Base-by-base conservation (phyloP, 2,113 vertebrate species). In the Thomomys bottae region DNA sequence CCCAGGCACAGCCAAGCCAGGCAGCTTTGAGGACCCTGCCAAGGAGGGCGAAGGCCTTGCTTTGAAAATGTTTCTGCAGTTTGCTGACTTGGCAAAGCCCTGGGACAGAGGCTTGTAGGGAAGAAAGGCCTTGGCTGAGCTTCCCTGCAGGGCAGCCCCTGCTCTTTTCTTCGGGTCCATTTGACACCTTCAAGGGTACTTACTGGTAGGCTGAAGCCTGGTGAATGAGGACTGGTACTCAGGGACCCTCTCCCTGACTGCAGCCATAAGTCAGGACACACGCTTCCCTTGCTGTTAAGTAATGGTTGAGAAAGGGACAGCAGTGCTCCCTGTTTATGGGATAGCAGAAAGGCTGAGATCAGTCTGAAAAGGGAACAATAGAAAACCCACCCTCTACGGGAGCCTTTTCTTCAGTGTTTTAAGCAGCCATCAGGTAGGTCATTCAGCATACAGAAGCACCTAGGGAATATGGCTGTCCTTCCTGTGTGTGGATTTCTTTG, bases 1-100 rank as follows among this genome's bases (percentile, higher is more conserved):
- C 94, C 93, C 92, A 14, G 90, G 96, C 86, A 3, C 86, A 66
- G 88, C 23, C 10, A 82, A 94, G 80, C 1, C 5, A 95, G 88
- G 70, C 88, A 0, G 92, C 95, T 96, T 93, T 94, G 95, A 95
- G 96, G 94, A 91, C 81, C 68, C 90, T 93, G 96, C 96, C 96
- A 95, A 96, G 75, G 84, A 93, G 93, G 96, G 92, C 68, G 63
- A 95, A 95, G 93, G 93, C 90, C 89, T 84, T 1, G 81, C 94
- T 96, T 93, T 95, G 95, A 94, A 95, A 96, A 81, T 0, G 61
- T 57, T 84, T 71, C 95, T 93, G 71, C 70, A 64, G 90, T 86
- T 93, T 91, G 94, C 94, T 87, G 95, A 73, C 95, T 90, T 95
- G 95, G 96, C 93, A 73, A n/a, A 72, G 49, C 88, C n/a, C 32